Evolutionary conservation across 2,113 vertebrate species (phyloP).

Genomic region (Solea solea): DNA sequence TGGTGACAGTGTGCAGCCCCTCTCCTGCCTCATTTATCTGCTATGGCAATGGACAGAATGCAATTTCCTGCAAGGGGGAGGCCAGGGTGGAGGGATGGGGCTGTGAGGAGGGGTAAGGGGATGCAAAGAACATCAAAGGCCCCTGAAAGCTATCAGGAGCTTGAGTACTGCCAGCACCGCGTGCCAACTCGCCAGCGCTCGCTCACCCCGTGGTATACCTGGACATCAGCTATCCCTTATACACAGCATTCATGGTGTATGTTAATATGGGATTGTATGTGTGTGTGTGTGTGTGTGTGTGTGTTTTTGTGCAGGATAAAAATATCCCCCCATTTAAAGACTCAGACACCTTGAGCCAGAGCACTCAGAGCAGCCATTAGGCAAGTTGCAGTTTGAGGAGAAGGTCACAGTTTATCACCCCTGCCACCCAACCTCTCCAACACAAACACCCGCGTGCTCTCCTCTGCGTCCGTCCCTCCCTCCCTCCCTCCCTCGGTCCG

Average conservation of each 20-base stretch:
- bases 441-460: constrained; percentile 67
- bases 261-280: constrained; percentile 53
- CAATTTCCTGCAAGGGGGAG: constrained; percentile 83
- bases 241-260: constrained; percentile 44
- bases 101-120: constrained; percentile 50
- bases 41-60: constrained; percentile 79
- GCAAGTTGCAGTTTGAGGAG: constrained; percentile 62
- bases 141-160: constrained; percentile 73
- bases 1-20: constrained; percentile 77
- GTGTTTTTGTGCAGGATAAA: constrained; percentile 69
- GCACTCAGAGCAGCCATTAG: constrained; percentile 78
- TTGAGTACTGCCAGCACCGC: constrained; percentile 75
- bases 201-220: constrained; percentile 69
- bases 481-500: constrained; percentile 12
- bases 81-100: constrained; percentile 48
- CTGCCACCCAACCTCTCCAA: constrained; percentile 66
- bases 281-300: constrained; percentile 46
- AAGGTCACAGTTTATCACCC: constrained; percentile 82
- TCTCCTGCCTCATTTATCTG: constrained; percentile 82
- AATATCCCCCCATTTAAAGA: constrained; percentile 78
- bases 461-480: constrained; percentile 28
- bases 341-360: constrained; percentile 74
- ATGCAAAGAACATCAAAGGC: constrained; percentile 82
- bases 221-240: constrained; percentile 49
- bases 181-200: constrained; percentile 79